Percentiles rank a stretch among this genome's conserved stretches.
phyloP scores from a whole-genome alignment of 2,888 invertebrate genomes.

The Clistopyga incitator region DNA sequence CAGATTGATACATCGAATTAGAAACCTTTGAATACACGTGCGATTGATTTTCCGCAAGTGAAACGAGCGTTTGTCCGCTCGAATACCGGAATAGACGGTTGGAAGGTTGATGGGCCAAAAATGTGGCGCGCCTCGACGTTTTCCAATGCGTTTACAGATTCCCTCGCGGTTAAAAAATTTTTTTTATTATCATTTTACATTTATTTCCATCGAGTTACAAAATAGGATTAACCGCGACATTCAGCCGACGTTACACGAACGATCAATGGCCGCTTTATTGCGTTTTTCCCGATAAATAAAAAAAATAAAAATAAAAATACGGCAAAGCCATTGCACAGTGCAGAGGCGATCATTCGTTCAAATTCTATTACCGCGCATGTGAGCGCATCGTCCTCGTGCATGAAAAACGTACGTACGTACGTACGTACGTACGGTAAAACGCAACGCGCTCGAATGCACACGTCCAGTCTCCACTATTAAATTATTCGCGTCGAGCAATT shows the following conservation, averaged over 20 bases:
- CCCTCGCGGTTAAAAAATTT: no score
- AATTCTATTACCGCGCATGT: conserved; percentile 73
- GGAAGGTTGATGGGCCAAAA: conserved; percentile 49
- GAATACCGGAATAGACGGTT: conserved; percentile 19
- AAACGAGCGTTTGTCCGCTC: conserved; percentile 17
- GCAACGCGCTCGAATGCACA: conserved; percentile 56
- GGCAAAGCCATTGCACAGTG: conserved; percentile 4
- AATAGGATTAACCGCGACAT: conserved; percentile 62
- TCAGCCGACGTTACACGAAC: conserved; percentile 44
- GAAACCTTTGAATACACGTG: conserved; percentile 25
- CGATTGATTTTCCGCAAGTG: conserved; percentile 26
- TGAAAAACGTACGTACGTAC: conserved; percentile 65
- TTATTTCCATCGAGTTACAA: conserved; percentile 44
- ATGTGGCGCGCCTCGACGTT: conserved; percentile 35
- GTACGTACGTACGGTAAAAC: conserved; percentile 65
- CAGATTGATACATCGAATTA: not conserved
- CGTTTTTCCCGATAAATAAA: conserved; percentile 67
- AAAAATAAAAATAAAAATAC: no score
- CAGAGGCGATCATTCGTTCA: conserved; percentile 72
- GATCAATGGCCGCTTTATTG: conserved; percentile 71
- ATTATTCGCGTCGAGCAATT: conserved; percentile 73
- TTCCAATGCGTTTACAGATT: conserved; percentile 46
- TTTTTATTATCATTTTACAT: not conserved
- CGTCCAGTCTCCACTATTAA: conserved; percentile 71
- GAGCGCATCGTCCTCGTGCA: conserved; percentile 47